phyloP scores from a whole-genome alignment of 2,113 vertebrate genomes.

The Tyrannus savana region DNA sequence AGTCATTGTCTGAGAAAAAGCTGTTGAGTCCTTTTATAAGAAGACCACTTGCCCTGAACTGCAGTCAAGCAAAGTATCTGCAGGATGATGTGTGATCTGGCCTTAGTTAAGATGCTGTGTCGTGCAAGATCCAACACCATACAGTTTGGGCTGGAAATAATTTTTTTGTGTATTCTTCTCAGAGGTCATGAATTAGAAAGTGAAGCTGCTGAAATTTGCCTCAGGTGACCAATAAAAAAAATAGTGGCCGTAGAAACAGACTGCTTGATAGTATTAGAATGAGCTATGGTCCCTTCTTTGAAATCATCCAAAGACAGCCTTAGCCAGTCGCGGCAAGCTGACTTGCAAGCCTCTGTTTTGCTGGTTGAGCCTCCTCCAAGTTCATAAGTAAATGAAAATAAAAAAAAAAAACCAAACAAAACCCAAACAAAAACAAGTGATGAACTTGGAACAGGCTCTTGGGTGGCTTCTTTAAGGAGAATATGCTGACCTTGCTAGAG shows the following conservation, averaged over 20 bases:
- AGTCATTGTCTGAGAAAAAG: neutral
- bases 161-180: neutral
- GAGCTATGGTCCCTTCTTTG: neutral
- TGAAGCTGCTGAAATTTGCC: neutral
- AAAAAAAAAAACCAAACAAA: too few relatives aligned
- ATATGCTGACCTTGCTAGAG: neutral
- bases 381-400: neutral
- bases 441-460: neutral
- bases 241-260: neutral
- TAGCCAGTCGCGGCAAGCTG: neutral
- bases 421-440: too few relatives aligned
- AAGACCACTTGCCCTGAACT: neutral
- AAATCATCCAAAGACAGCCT: neutral
- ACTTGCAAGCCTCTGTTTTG: neutral
- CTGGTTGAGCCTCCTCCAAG: neutral
- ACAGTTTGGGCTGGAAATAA: neutral
- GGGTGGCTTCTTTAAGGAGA: neutral
- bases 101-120: neutral
- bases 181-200: neutral
- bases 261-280: neutral
- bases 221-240: neutral
- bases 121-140: fast-evolving
- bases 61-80: neutral
- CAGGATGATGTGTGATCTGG: neutral
- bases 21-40: neutral